A percentile compares a stretch with the other conserved stretches of the same genome.
Conservation (phyloP, 2,113 vertebrate genomes). For the Microtus ochrogaster region DNA sequence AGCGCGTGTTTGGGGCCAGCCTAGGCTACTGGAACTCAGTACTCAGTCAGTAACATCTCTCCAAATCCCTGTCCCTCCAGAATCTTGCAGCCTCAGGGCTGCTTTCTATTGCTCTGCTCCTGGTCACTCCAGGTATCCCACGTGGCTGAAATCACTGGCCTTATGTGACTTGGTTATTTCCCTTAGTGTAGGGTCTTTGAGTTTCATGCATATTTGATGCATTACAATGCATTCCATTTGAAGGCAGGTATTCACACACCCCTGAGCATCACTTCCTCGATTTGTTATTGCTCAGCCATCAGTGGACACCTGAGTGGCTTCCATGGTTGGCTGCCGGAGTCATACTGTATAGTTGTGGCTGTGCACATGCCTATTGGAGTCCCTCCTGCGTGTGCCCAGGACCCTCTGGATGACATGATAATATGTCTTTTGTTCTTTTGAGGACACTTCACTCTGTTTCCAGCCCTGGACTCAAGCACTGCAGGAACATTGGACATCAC, state of each 20-base stretch:
- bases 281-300: neutral
- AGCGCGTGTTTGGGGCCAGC: neutral
- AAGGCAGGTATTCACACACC: neutral
- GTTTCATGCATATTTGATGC: neutral
- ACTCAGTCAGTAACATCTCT: neutral
- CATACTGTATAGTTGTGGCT: neutral
- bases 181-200: neutral
- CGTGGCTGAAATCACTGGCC: neutral
- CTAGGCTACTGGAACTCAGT: neutral
- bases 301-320: neutral
- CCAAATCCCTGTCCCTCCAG: neutral
- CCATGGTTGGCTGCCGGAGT: neutral
- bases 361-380: neutral
- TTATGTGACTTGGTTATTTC: neutral
- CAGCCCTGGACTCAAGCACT: neutral
- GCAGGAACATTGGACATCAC: neutral
- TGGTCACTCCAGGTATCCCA: neutral
- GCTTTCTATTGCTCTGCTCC: neutral
- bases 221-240: neutral
- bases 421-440: neutral
- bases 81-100: neutral
- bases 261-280: fast-evolving
- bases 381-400: neutral
- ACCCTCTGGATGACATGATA: neutral
- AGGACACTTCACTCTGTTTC: neutral